phyloP scores from a whole-genome alignment of 2,888 invertebrate genomes.

The Drymonia ruficornis region DNA sequence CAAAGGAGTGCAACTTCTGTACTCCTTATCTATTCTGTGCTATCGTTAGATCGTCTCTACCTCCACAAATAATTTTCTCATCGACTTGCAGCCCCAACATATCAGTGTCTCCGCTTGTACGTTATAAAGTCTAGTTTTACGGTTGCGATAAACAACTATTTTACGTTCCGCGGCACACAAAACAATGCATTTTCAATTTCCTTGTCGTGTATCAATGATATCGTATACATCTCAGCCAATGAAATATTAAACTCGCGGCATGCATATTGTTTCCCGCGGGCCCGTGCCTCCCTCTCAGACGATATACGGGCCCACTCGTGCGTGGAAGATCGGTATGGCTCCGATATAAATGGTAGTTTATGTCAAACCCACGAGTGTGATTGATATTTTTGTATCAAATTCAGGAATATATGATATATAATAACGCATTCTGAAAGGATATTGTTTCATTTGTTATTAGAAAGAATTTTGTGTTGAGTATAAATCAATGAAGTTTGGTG shows the following conservation, averaged over 20 bases:
- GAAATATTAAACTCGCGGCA: slow-evolving; percentile 55
- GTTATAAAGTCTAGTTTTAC: slow-evolving; percentile 33
- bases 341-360: slow-evolving; percentile 23
- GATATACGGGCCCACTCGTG: slow-evolving; percentile 38
- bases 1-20: too few species aligned
- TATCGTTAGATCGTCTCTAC: too few species aligned
- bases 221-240: slow-evolving; percentile 50
- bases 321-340: slow-evolving; percentile 25
- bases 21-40: too few species aligned
- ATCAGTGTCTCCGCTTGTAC: slow-evolving; percentile 17
- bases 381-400: slow-evolving; percentile 17
- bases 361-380: slow-evolving; percentile 27
- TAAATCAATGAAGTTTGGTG: too few species aligned
- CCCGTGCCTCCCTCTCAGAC: slow-evolving; percentile 32
- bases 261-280: slow-evolving; percentile 47
- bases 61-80: too few species aligned
- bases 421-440: too few species aligned
- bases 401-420: too few species aligned
- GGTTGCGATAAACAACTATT: slow-evolving; percentile 42
- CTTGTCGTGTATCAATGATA: slow-evolving; percentile 50
- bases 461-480: too few species aligned
- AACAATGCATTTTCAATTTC: slow-evolving; percentile 49
- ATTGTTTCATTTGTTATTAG: too few species aligned
- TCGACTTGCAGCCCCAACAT: neutral
- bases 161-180: slow-evolving; percentile 30